These are phyloP conservation scores for Aplysina aerophoba DNA, from an alignment of 37 sponge, comb jelly and placozoan species.

Conservation along the genomic window DNA sequence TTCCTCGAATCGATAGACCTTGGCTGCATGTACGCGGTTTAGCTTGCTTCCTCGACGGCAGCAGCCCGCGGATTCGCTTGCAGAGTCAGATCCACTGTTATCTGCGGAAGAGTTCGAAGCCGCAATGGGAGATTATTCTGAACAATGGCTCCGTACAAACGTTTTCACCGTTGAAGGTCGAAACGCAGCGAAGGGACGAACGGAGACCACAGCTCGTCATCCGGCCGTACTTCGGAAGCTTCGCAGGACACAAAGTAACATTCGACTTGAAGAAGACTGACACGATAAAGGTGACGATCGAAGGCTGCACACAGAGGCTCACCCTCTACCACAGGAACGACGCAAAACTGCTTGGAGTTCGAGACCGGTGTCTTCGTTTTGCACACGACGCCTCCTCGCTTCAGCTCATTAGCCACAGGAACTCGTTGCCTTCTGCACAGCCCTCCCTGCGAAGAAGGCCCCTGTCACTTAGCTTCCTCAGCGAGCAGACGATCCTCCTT, in stretches of 20 bases:
- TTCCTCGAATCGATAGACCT: background rate
- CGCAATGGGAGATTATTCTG: background rate
- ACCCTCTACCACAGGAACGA: constrained; percentile 37
- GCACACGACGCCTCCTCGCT: constrained; percentile 38
- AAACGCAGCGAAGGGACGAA: background rate
- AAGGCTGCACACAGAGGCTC: constrained; percentile 16
- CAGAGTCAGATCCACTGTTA: no score
- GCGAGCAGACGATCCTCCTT: constrained; percentile 45
- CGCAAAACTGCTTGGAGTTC: background rate
- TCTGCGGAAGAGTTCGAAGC: constrained; percentile 5
- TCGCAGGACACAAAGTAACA: constrained; percentile 56
- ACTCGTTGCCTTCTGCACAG: background rate
- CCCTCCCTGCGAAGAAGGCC: constrained; percentile 11
- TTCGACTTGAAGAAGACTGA: constrained; percentile 45
- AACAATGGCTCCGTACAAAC: background rate
- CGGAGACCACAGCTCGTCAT: constrained; percentile 22
- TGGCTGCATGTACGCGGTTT: background rate
- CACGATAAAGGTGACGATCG: constrained; percentile 39
- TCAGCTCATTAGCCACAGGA: background rate
- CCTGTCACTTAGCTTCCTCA: constrained; percentile 51
- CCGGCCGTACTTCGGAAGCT: constrained; percentile 64
- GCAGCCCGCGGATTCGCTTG: background rate
- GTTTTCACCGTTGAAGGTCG: no score
- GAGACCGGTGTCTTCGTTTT: constrained; percentile 60
- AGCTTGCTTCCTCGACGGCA: background rate